phyloP scores from a whole-genome alignment of 2,113 vertebrate species.

The Dromaius novaehollandiae region DNA sequence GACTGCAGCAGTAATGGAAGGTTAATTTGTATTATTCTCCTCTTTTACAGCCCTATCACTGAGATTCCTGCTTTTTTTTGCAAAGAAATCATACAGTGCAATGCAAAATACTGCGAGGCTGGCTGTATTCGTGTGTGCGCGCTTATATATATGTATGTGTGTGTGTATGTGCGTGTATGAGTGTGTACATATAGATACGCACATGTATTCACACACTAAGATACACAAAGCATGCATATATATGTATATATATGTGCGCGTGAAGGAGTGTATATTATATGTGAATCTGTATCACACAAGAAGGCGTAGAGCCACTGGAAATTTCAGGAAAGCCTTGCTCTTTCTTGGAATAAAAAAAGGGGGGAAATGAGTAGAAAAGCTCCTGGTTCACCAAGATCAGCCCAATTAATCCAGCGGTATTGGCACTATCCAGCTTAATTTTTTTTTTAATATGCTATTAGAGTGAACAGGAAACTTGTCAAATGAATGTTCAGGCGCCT shows the following conservation, averaged over 20 bases:
- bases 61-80: not conserved
- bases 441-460: not conserved
- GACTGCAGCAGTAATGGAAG: slow-evolving; percentile 68
- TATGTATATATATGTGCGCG: rapidly evolving
- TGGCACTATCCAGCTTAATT: not conserved
- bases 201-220: not conserved
- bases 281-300: not conserved
- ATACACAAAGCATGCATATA: no score
- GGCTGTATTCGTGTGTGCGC: no score
- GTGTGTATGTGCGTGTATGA: no score
- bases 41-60: slow-evolving; percentile 51
- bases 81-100: not conserved
- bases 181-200: not conserved
- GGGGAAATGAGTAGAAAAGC: not conserved
- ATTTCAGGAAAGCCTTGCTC: not conserved
- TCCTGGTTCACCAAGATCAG: not conserved
- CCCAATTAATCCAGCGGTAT: not conserved
- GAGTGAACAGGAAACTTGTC: not conserved
- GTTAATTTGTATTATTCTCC: slow-evolving; percentile 70
- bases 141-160: rapidly evolving
- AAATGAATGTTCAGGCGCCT: not conserved
- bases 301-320: not conserved
- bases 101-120: not conserved
- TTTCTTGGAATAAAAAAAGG: not conserved
- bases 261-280: not conserved